Evolutionary conservation across 92 coral and sea anemone species (phyloP).

Genomic region (Bergia sp.): DNA sequence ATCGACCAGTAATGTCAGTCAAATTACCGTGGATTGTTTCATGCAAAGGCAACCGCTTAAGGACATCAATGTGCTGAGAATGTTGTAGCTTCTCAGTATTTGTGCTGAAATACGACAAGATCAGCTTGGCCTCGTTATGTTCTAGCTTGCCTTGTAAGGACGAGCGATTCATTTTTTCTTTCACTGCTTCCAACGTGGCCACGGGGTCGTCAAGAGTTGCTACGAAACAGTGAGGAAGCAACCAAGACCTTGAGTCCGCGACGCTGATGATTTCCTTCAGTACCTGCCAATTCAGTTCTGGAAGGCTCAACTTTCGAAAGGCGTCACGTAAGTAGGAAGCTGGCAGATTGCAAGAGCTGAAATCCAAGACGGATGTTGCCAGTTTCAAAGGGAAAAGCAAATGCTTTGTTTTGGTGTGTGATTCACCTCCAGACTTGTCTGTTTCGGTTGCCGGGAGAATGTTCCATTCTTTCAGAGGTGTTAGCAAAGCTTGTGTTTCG

Average conservation of each 20-base stretch:
- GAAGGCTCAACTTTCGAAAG: slow-evolving; percentile 27
- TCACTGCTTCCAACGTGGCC: slow-evolving; percentile 27
- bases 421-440: not conserved
- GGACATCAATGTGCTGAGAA: not conserved
- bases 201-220: slow-evolving; percentile 45
- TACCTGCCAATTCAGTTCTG: slow-evolving; percentile 30
- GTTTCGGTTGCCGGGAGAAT: slow-evolving; percentile 42
- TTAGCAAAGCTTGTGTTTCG: slow-evolving; percentile 12
- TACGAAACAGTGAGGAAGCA: slow-evolving; percentile 22
- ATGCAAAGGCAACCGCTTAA: slow-evolving; percentile 56
- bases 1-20: slow-evolving; percentile 23
- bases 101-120: slow-evolving; percentile 43
- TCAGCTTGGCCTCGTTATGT: not conserved
- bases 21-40: slow-evolving; percentile 46
- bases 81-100: slow-evolving; percentile 5
- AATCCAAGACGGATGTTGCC: slow-evolving; percentile 45
- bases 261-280: not conserved
- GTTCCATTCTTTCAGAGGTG: slow-evolving; percentile 53
- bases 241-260: not conserved
- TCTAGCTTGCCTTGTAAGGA: slow-evolving; percentile 6
- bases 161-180: not conserved
- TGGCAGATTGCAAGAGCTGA: not conserved
- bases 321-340: not conserved
- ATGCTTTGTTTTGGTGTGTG: not conserved
- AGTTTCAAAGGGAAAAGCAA: slow-evolving; percentile 51